Conservation (phyloP, 2,888 invertebrate genomes). For the Coelinius sp. region DNA sequence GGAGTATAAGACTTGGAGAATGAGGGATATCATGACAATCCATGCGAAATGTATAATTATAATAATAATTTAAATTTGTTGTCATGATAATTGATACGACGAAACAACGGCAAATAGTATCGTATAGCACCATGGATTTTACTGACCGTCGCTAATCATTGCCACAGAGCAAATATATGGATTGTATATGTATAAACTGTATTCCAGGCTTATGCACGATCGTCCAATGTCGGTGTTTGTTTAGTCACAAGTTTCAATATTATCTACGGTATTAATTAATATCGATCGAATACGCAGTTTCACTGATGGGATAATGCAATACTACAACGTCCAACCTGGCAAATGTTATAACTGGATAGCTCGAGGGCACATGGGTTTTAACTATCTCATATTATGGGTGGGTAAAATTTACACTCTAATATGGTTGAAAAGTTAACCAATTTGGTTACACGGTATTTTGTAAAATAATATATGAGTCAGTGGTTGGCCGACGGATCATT, state of each 20-base stretch:
- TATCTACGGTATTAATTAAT: conserved; percentile 62
- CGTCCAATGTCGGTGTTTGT: conserved; percentile 55
- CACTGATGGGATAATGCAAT: conserved; percentile 12
- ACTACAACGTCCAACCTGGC: conserved; percentile 10
- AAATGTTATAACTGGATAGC: conserved; percentile 1
- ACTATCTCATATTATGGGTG: background rate
- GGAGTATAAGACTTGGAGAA: too few species aligned
- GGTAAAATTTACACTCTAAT: background rate
- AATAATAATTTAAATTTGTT: conserved; percentile 70
- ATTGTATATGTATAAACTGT: conserved; percentile 31
- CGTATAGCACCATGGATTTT: conserved; percentile 36
- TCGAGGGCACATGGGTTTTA: background rate
- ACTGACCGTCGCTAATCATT: conserved; percentile 45
- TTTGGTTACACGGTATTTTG: conserved; percentile 9
- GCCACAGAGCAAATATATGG: conserved; percentile 47
- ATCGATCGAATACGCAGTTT: conserved; percentile 45
- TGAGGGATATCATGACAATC: too few species aligned
- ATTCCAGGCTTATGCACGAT: conserved; percentile 4
- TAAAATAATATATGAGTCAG: conserved; percentile 13
- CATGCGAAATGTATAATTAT: conserved; percentile 62
- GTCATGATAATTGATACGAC: conserved; percentile 68
- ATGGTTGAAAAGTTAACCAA: background rate
- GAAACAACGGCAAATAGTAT: conserved; percentile 51
- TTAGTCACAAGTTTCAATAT: conserved; percentile 66
- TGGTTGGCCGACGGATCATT: conserved; percentile 13